Percentiles rank a stretch among this genome's conserved stretches.
Evolutionary conservation across 2,113 vertebrate species (phyloP).

Genomic region (Natator depressus): DNA sequence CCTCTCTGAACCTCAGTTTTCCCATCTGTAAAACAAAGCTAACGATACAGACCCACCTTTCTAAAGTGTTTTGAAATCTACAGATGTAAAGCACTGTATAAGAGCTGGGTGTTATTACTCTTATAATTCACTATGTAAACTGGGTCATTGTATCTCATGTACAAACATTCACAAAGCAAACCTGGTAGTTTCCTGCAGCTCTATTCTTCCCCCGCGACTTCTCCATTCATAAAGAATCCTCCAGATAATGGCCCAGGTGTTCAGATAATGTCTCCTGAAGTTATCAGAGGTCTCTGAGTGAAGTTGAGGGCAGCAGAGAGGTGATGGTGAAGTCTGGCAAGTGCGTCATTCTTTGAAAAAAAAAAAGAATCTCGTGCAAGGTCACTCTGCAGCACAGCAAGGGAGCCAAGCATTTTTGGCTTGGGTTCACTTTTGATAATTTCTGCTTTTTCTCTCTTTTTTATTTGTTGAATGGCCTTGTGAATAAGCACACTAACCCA

Average conservation of each 20-base stretch:
- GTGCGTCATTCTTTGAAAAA: rapidly evolving
- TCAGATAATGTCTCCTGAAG: rapidly evolving
- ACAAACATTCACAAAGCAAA: not conserved
- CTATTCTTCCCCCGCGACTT: not conserved
- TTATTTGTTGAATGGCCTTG: not conserved
- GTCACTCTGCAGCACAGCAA: rapidly evolving
- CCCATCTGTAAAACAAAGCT: not conserved
- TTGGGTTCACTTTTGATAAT: not conserved
- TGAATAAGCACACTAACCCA: not conserved
- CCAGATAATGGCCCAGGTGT: not conserved
- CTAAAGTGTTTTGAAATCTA: not conserved
- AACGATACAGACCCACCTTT: not conserved
- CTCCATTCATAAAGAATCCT: not conserved
- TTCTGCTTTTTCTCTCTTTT: not conserved
- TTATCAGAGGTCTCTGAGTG: rapidly evolving
- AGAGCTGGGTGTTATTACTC: not conserved
- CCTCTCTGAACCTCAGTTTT: too few species aligned
- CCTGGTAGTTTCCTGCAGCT: not conserved
- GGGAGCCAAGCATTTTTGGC: not conserved
- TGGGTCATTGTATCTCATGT: not conserved
- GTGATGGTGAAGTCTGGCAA: slow-evolving; percentile 2
- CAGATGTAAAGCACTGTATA: not conserved
- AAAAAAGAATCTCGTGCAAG: not conserved
- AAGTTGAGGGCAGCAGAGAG: not conserved
- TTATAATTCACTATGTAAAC: not conserved